Base-by-base conservation (phyloP, 2,888 invertebrate genomes). In the Catonia carolina region DNA sequence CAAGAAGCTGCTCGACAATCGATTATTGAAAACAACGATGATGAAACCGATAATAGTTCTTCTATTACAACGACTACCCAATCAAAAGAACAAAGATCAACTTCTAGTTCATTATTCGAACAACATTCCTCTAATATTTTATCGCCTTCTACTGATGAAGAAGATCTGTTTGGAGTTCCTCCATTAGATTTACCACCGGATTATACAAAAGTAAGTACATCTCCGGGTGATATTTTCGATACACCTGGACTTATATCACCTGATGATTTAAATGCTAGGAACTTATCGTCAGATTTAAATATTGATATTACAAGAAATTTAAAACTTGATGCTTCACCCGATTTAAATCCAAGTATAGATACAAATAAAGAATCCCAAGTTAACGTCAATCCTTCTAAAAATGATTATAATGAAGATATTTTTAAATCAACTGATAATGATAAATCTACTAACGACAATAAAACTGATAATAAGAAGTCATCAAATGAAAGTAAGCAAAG, bases 141-240 rank as follows among this genome's bases (percentile, higher is more conserved):
- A 12, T 74, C 74, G 2, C 74, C 74, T 1, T 74, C 73, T 1
- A 74, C 74, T 1, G 74, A 74, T 55, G 74, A 74, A 53, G 74
- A 74, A 54, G 74, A 74, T 63, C 62, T 74, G 3, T 74, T 74
- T 39, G 73, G 73, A 23, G 71, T 74, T 0, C 74, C 73, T 2
- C 51, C 53, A 23, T 71, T 72, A 4, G 73, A 73, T 60, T 63
- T 73, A 17, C 72, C 74, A 4, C 20, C 52, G 12, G 58, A 58
- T 23, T 45, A 31, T 54, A 18, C 49, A 39, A 51, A 58, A 18
- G 33, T 41, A 31, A 53, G 39, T 33, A 42, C 52, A 6, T 45
- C 58, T 15, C 39, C 53, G 2, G 22, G 45, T 1, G 58, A 58
- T 27, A 48, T 58, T 10, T 58, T 58, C 15, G 54, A 49, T 15